phyloP scores from a whole-genome alignment of 2,797 vertebrate species.

The Rachycentron canadum region DNA sequence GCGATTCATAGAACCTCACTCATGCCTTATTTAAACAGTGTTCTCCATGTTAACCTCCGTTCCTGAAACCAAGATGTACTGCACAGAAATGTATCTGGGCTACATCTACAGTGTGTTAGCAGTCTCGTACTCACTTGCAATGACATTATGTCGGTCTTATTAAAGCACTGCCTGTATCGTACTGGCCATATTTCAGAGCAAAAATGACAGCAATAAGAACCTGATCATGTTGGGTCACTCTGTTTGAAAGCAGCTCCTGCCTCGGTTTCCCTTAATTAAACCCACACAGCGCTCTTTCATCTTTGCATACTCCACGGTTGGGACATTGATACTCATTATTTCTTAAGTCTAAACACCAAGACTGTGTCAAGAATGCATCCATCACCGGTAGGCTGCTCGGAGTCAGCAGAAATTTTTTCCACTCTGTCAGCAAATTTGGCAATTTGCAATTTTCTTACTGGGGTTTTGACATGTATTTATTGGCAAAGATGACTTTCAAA shows the following conservation, averaged over 20 bases:
- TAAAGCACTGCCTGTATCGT: slow-evolving; percentile 78
- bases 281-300: slow-evolving; percentile 93
- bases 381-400: slow-evolving; percentile 90
- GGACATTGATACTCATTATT: slow-evolving; percentile 99
- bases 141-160: slow-evolving; percentile 82
- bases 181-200: slow-evolving; percentile 89
- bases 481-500: slow-evolving; percentile 95
- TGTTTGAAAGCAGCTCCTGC: slow-evolving; percentile 90
- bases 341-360: slow-evolving; percentile 99
- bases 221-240: slow-evolving; percentile 98
- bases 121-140: slow-evolving; percentile 51
- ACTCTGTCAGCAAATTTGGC: slow-evolving; percentile 94
- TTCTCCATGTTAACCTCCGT: slow-evolving; percentile 56
- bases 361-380: slow-evolving; percentile 99
- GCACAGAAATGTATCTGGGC: slow-evolving; percentile 37
- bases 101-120: slow-evolving; percentile 39
- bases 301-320: slow-evolving; percentile 96
- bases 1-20: slow-evolving; percentile 37
- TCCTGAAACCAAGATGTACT: slow-evolving; percentile 41
- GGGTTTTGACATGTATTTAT: slow-evolving; percentile 94
- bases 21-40: slow-evolving; percentile 26
- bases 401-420: slow-evolving; percentile 93
- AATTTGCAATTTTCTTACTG: slow-evolving; percentile 95
- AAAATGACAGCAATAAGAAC: slow-evolving; percentile 95
- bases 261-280: slow-evolving; percentile 97